A percentile compares a stretch with the other conserved stretches of the same genome.
Evolutionary conservation across 2,113 vertebrate species (phyloP).

Genomic region (Phrynosoma platyrhinos): DNA sequence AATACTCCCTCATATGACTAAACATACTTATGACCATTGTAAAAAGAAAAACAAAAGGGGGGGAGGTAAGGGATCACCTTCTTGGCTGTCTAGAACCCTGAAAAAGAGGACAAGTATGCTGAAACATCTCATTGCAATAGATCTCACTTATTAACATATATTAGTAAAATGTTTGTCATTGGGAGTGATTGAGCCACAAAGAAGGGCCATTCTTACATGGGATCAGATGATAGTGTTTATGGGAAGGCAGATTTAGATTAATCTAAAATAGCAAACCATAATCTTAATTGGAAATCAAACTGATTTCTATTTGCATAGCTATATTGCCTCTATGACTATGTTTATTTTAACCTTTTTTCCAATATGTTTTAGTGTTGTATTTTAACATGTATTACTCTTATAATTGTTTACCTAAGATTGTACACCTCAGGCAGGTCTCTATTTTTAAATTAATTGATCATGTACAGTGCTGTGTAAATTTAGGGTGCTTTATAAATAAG

Average conservation of each 20-base stretch:
- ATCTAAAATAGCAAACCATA: background rate
- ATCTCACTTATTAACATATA: background rate
- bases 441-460: too few relatives aligned
- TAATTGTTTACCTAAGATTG: too few relatives aligned
- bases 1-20: background rate
- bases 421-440: too few relatives aligned
- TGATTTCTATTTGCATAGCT: background rate
- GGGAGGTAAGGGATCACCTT: background rate
- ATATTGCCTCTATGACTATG: too few relatives aligned
- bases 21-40: background rate
- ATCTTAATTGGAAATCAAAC: too few relatives aligned
- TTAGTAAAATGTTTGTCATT: background rate
- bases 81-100: background rate
- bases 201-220: background rate
- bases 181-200: too few relatives aligned
- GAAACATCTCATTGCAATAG: background rate
- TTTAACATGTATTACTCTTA: too few relatives aligned
- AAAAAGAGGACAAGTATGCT: background rate
- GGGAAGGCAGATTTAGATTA: background rate
- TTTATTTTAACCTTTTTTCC: too few relatives aligned
- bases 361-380: too few relatives aligned
- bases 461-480: too few relatives aligned
- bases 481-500: too few relatives aligned
- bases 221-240: background rate
- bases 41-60: background rate